Evolutionary conservation across 2,113 vertebrate species (phyloP), one percentile per base, ranked within the genome.

Genomic region (Rousettus leschenaultii): DNA sequence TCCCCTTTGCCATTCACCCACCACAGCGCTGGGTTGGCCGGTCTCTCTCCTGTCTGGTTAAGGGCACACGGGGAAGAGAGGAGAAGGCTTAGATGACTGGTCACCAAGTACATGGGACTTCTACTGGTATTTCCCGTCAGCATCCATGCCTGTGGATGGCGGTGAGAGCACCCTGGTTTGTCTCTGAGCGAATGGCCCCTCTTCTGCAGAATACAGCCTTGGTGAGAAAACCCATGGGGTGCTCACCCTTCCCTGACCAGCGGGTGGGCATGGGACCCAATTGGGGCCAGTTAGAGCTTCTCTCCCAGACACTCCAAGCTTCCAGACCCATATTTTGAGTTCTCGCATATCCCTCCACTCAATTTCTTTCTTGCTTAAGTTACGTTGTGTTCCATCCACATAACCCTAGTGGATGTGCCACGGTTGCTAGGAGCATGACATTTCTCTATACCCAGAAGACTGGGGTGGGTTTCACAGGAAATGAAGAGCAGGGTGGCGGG

Each of bases 1-100:
- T 91, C 89, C 43, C 97, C 98, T 89, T 94, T 73, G 55, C 97
- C 98, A 74, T 98, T 98, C 90, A 99, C 98, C 99, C 99, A 99
- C 99, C 99, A 99, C 11, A 99, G 94, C 70, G 99, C 99, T 74
- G 99, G 98, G 18, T 95, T 98, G 71, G 89, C 77, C 6, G 97
- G 74, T 80, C 91, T 92, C 7, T 96, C 96, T 71, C 57, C 88
- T 68, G 95, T 95, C 98, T 98, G 92, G 70, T 19, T 90, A 43
- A n/a, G 15, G 0, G 43, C 59, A 8, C 9, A 91, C 21, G 6
- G 4, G 53, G 45, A 95, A 89, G 91, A 55, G 80, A 75, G 6
- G 38, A 38, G 14, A 85, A 40, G 40, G 22, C 59, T 89, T 38
- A n/a, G 3, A 19, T 83, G 48, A n/a, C 24, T 59, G 22, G 73